A percentile compares a stretch with the other conserved stretches of the same genome.
Evolutionary conservation across 1,140 invertebrate genomes (phyloP).

Genomic region (Eupristina koningsbergeri): DNA sequence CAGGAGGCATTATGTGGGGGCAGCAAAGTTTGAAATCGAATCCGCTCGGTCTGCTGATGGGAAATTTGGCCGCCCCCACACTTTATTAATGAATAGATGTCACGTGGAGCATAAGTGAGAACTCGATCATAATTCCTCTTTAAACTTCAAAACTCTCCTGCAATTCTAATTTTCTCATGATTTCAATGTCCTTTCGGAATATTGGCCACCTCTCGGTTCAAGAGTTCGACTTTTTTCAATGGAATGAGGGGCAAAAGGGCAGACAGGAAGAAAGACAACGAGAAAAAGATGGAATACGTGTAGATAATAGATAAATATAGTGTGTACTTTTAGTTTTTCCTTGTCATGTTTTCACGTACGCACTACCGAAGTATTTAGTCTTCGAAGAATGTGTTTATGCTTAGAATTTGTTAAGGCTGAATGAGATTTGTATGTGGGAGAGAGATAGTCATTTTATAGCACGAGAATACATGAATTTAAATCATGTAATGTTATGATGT

Average conservation of each 20-base stretch:
- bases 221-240: background rate
- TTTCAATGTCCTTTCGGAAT: no score
- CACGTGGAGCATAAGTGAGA: background rate
- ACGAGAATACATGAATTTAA: no score
- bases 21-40: constrained; percentile 38
- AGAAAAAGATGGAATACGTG: background rate
- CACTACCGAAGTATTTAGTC: no score
- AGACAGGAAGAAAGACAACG: no score
- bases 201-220: background rate
- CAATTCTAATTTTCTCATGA: no score
- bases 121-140: background rate
- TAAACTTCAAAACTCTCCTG: constrained; percentile 6
- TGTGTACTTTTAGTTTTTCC: no score
- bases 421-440: no score
- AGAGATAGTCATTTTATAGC: no score
- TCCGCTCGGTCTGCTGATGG: background rate
- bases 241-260: background rate
- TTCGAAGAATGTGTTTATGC: no score
- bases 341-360: no score
- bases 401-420: no score
- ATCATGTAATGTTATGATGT: no score
- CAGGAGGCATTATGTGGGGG: background rate
- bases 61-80: background rate
- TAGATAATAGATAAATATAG: background rate
- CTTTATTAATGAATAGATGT: constrained; percentile 34